Conservation (phyloP, 2,113 vertebrate genomes). For the Mesembrinibis cayennensis region DNA sequence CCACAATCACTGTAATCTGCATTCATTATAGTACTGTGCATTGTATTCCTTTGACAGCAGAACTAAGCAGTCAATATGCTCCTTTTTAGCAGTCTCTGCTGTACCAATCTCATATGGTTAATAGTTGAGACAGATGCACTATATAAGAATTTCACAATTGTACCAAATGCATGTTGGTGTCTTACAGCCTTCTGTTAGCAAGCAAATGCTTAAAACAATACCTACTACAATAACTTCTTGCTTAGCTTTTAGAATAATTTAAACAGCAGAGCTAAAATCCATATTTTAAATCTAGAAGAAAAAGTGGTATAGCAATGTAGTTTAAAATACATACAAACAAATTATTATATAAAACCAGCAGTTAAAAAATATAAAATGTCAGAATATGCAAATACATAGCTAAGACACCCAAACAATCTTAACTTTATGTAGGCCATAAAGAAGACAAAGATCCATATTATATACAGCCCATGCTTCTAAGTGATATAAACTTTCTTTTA, state of each 20-base stretch:
- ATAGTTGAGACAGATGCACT: not conserved
- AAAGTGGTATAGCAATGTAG: not conserved
- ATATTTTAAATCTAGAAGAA: not conserved
- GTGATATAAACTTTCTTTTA: not conserved
- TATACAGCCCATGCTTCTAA: not conserved
- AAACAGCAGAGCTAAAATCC: not conserved
- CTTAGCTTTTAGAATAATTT: not conserved
- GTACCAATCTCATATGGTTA: not conserved
- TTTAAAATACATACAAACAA: not conserved
- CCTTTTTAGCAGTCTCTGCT: not conserved
- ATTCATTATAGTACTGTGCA: not conserved
- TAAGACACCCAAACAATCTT: not conserved
- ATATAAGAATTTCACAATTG: not conserved
- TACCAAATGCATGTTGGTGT: not conserved
- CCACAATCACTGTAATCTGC: constrained; percentile 12
- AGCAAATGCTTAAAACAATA: not conserved
- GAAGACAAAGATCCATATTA: not conserved
- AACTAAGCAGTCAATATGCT: not conserved
- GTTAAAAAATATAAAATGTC: not conserved
- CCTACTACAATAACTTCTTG: not conserved
- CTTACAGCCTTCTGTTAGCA: not conserved
- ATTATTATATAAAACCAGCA: not conserved
- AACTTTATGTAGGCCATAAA: not conserved
- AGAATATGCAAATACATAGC: not conserved
- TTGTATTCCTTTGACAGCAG: not conserved